Evolutionary conservation across 2,888 invertebrate species (phyloP), one percentile per base, ranked within the genome.

Genomic region (Papilio demoleus): DNA sequence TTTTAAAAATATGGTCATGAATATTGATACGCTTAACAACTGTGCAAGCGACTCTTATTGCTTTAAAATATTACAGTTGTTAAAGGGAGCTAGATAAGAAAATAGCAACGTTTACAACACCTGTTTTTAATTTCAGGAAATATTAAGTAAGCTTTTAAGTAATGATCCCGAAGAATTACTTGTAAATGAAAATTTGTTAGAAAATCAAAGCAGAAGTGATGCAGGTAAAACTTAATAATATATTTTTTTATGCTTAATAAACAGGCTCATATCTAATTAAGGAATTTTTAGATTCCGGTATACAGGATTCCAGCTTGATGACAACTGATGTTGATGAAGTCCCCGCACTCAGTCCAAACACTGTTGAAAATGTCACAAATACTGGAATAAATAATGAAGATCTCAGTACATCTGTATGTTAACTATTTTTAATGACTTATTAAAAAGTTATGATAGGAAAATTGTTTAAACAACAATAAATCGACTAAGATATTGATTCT

Each of bases 91-190:
- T n/a, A n/a, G n/a, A n/a, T n/a, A n/a, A n/a, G n/a, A n/a, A n/a
- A n/a, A n/a, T n/a, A n/a, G n/a, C n/a, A n/a, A n/a, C n/a, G n/a
- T n/a, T n/a, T n/a, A n/a, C n/a, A n/a, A n/a, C n/a, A n/a, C n/a
- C n/a, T n/a, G n/a, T n/a, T n/a, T n/a, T n/a, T n/a, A n/a, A n/a
- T 81, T 77, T 9, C 71, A 91, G 91, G 91, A 91, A 77, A 75
- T 89, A 71, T 72, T 91, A 17, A 75, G 84, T 17, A 85, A 82
- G 53, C 76, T 90, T 65, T 73, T 91, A 61, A 82, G 72, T 59
- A 86, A 88, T 77, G 88, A 85, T n/a, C 81, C 86, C 19, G 87
- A 88, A 65, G 81, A 81, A 59, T 63, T 73, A 56, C 72, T 68
- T 31, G 50, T 65, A 53, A 34, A 19, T 42, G 47, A 53, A 62